These are phyloP conservation scores for Labia minor DNA, from an alignment of 2,888 invertebrate species.

Conservation along the genomic window DNA sequence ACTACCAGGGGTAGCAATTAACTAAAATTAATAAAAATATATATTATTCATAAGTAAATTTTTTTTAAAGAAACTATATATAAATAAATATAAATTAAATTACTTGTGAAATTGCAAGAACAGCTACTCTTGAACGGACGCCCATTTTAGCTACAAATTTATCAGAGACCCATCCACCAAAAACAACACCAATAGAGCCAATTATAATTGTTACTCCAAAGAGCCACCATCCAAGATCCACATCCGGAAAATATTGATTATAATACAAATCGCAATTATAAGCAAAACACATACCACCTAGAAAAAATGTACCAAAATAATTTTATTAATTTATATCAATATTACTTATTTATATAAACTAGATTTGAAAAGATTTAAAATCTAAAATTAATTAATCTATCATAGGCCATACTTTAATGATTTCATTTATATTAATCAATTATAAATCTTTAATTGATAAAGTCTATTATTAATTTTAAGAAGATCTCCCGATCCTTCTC, in stretches of 20 bases:
- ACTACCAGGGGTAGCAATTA: conserved; percentile 72
- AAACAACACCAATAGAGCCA: conserved; percentile 65
- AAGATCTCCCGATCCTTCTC: no score
- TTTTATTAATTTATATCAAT: no score
- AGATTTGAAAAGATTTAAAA: no score
- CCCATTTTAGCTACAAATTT: conserved; percentile 82
- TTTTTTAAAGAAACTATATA: background rate
- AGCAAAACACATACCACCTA: conserved; percentile 81
- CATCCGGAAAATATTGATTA: conserved; percentile 76
- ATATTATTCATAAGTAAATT: conserved; percentile 4
- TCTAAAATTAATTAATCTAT: no score
- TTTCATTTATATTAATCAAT: no score
- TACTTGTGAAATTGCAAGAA: conserved; percentile 62
- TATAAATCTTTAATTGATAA: no score
- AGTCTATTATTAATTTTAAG: no score
- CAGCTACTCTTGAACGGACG: conserved; percentile 64
- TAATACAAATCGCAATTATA: conserved; percentile 86
- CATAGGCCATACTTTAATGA: no score
- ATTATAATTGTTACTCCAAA: conserved; percentile 80
- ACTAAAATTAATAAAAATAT: conserved; percentile 35
- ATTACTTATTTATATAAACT: no score
- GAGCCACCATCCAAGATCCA: conserved; percentile 82
- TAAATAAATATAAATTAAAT: background rate
- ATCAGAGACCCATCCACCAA: conserved; percentile 68
- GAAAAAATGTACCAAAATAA: conserved; percentile 24